Evolutionary conservation across 2,888 invertebrate genomes (phyloP), one percentile per base, ranked within the genome.

Genomic region (Tineola bisselliella): DNA sequence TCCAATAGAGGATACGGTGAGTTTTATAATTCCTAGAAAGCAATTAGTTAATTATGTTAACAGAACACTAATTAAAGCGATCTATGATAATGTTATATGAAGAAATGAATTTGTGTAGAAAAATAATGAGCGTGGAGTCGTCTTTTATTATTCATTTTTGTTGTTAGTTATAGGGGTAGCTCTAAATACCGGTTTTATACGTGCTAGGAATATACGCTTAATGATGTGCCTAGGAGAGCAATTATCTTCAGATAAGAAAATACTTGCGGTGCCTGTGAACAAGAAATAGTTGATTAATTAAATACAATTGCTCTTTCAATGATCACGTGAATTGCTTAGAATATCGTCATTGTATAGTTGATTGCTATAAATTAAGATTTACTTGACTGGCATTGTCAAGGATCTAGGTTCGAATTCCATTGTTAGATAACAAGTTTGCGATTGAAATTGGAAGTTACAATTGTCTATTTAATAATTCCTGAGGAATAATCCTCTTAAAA

Each of bases 1-100:
- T 74, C 80, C 63, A 79, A 80, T 81, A 52, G 83, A 84, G 62
- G 84, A 84, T 67, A 79, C 84, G 77, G 86, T 86, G 63, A 83
- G 86, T 77, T 18, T 48, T 6, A 15, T 6, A 54, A 18, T 48
- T 48, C 48, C 15, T 5, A 13, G 15, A 15, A 48, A 48, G 12
- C 19, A 12, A 19, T 52, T 38, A 38, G 5, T 38, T 38, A 38
- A 38, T 38, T 38, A 38, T 38, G 38, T 38, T 10, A 38, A 38
- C 38, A 38, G n/a, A 38, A 38, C 38, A 2, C 38, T 38, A 4
- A n/a, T 38, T 38, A 12, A 38, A 25, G 5, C 31, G 31, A 31
- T 31, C 5, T 31, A 31, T 31, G 31, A 38, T 38, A 38, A 38
- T 38, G 25, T n/a, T n/a, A n/a, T n/a, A 25, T 25, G 6, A 25